These are phyloP conservation scores for Dromococcyx pavoninus DNA, from an alignment of 2,797 vertebrate species.

Conservation along the genomic window DNA sequence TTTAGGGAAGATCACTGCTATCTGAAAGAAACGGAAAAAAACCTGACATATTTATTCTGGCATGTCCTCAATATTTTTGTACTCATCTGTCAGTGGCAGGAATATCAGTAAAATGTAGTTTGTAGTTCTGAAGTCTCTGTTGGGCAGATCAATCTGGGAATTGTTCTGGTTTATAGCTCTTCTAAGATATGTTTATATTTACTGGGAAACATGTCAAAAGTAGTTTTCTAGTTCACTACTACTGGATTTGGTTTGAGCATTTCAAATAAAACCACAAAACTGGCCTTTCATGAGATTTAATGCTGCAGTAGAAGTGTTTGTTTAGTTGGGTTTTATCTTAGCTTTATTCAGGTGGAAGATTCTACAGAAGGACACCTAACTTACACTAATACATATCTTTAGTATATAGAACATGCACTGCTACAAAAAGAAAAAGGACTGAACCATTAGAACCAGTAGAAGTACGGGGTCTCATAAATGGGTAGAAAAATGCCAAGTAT, in stretches of 20 bases:
- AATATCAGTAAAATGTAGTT: not conserved
- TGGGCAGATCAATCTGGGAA: not conserved
- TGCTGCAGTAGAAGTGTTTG: not conserved
- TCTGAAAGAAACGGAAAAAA: conserved; percentile 52
- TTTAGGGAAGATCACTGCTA: conserved; percentile 54
- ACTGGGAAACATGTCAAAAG: not conserved
- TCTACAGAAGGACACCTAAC: not conserved
- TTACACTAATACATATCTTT: not conserved
- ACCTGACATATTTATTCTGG: conserved; percentile 64
- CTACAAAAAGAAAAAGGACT: not conserved
- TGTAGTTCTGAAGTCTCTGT: not conserved
- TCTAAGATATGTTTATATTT: not conserved
- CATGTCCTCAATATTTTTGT: conserved; percentile 41
- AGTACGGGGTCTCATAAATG: not conserved
- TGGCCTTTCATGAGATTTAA: not conserved
- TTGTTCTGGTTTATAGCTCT: not conserved
- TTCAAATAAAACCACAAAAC: not conserved
- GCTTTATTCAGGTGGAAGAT: not conserved
- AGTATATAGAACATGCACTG: not conserved
- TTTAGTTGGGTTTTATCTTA: not conserved
- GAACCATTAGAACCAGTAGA: not conserved
- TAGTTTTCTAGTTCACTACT: not conserved
- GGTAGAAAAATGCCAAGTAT: not conserved
- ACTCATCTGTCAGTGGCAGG: conserved; percentile 19
- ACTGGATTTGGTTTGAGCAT: not conserved